These are phyloP conservation scores for Furcifer pardalis DNA, from an alignment of 2,797 vertebrate genomes.

Conservation along the genomic window DNA sequence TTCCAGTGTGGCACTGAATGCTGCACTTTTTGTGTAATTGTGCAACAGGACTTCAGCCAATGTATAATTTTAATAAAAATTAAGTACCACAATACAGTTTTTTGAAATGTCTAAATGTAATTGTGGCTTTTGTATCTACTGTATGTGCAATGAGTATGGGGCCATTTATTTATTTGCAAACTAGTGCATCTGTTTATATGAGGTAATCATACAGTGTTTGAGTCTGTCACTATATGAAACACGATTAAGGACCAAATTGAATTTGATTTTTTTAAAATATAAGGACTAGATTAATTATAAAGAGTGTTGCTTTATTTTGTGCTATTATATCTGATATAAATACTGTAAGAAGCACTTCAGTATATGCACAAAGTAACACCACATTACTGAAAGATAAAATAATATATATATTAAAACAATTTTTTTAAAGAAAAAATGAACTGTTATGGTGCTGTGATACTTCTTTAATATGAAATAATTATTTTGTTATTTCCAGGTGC, in stretches of 20 bases:
- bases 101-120: neutral
- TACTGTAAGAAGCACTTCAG: neutral
- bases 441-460: neutral
- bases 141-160: neutral
- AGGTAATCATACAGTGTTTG: too few relatives aligned
- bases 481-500: slow-evolving; percentile 82
- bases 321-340: too few relatives aligned
- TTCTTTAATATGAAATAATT: neutral
- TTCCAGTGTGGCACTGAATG: too few relatives aligned
- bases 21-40: too few relatives aligned
- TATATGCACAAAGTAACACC: neutral
- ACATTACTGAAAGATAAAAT: neutral
- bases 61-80: neutral
- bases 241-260: too few relatives aligned
- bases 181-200: too few relatives aligned
- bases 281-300: too few relatives aligned
- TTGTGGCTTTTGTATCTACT: neutral
- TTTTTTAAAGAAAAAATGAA: neutral
- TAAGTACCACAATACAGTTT: neutral
- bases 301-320: neutral
- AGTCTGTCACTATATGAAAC: too few relatives aligned
- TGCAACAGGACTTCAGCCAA: too few relatives aligned
- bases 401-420: neutral
- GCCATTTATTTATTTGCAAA: too few relatives aligned
- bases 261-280: too few relatives aligned